Conservation (phyloP, 92 coral and sea anemone genomes). For the Porites lobata region DNA sequence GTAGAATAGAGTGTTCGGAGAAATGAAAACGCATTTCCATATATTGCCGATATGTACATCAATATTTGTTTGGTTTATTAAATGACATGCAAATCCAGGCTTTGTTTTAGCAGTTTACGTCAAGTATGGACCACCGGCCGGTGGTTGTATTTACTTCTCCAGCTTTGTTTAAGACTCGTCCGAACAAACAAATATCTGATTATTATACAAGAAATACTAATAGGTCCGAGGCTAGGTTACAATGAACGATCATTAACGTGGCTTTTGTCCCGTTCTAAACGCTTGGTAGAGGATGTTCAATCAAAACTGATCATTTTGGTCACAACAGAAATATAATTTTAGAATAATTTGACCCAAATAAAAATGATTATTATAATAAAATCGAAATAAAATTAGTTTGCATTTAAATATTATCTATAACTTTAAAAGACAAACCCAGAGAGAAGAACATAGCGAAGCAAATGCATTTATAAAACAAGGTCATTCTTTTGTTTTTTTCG, state of each 20-base stretch:
- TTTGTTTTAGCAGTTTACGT: background rate
- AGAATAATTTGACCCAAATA: no score
- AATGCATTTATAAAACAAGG: no score
- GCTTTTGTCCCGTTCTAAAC: background rate
- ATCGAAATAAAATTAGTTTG: no score
- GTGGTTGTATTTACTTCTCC: background rate
- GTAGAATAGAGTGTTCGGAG: background rate
- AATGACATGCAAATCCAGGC: constrained; percentile 1
- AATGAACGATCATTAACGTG: background rate
- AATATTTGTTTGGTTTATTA: background rate
- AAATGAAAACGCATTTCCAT: background rate
- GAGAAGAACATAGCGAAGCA: no score
- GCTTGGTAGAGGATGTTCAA: background rate
- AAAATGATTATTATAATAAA: no score
- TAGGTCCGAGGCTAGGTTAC: background rate
- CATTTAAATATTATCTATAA: no score
- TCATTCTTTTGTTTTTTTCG: no score
- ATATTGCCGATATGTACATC: background rate
- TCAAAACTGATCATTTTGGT: no score
- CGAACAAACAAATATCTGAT: background rate
- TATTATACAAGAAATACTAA: background rate
- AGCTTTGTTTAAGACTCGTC: background rate
- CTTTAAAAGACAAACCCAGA: no score
- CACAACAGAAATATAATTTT: no score
- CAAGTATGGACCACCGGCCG: background rate